Evolutionary conservation across 2,797 vertebrate species (phyloP).

Genomic region (Geotrypetes seraphini): DNA sequence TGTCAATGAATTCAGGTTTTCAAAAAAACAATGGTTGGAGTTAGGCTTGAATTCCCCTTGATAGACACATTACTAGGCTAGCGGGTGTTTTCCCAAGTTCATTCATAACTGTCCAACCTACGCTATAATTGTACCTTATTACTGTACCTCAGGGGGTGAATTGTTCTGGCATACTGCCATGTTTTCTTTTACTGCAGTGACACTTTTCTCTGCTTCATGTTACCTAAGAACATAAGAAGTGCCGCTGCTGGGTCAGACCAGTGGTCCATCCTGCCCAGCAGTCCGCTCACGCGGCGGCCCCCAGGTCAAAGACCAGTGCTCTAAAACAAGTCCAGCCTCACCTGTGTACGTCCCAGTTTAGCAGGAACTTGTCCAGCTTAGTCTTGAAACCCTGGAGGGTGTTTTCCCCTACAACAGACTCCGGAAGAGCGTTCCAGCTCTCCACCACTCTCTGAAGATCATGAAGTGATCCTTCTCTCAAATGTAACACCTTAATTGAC

Average conservation of each 20-base stretch:
- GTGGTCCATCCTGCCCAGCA: too few relatives aligned
- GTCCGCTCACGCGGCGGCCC: too few relatives aligned
- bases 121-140: slow-evolving; percentile 19
- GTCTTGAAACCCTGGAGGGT: too few relatives aligned
- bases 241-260: too few relatives aligned
- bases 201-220: slow-evolving; percentile 2
- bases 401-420: too few relatives aligned
- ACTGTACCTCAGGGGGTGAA: slow-evolving; percentile 5
- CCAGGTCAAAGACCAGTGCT: too few relatives aligned
- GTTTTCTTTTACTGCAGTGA: slow-evolving; percentile 5
- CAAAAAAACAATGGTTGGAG: slow-evolving; percentile 2
- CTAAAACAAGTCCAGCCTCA: too few relatives aligned
- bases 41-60: slow-evolving; percentile 10
- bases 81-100: slow-evolving; percentile 13
- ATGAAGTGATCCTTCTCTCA: slow-evolving; percentile 1
- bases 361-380: too few relatives aligned
- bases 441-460: too few relatives aligned
- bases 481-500: too few relatives aligned
- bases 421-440: too few relatives aligned
- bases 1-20: neutral
- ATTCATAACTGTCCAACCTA: slow-evolving; percentile 18
- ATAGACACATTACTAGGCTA: slow-evolving; percentile 18
- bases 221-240: neutral
- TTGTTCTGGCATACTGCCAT: slow-evolving; percentile 2
- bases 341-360: too few relatives aligned